Evolutionary conservation across 2,797 vertebrate species (phyloP).

Genomic region (Sciurus carolinensis): DNA sequence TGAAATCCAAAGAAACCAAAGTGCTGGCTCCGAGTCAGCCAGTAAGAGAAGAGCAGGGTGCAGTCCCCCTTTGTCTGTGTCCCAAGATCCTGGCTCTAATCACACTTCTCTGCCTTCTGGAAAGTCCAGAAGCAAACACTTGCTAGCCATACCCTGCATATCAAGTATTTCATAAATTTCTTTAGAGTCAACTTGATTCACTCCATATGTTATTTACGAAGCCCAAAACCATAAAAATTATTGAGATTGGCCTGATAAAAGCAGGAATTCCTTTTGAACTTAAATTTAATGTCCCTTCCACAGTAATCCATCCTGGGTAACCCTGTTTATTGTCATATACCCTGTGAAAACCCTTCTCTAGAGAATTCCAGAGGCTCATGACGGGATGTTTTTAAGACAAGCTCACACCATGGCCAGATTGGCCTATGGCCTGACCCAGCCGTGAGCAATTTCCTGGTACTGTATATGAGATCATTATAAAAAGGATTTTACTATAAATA

Average conservation of each 20-base stretch:
- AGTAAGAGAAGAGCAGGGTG: neutral
- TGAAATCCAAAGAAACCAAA: neutral
- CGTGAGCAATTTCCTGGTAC: slow-evolving; percentile 74
- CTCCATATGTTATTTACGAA: slow-evolving; percentile 61
- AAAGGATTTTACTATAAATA: slow-evolving; percentile 82
- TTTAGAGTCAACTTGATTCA: slow-evolving; percentile 43
- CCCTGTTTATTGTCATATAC: slow-evolving; percentile 27
- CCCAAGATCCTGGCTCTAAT: neutral
- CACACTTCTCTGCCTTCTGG: neutral
- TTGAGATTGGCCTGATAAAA: slow-evolving; percentile 62
- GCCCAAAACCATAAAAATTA: slow-evolving; percentile 46
- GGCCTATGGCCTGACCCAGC: slow-evolving; percentile 77
- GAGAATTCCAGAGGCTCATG: slow-evolving; percentile 54
- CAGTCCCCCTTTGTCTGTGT: neutral
- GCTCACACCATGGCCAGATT: slow-evolving; percentile 19
- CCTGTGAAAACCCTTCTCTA: slow-evolving; percentile 59
- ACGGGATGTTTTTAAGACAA: slow-evolving; percentile 57
- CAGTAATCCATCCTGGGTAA: neutral
- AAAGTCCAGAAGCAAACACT: slow-evolving; percentile 31
- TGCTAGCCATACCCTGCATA: neutral
- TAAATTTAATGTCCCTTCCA: slow-evolving; percentile 50
- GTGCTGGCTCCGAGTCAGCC: neutral
- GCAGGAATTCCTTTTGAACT: slow-evolving; percentile 66
- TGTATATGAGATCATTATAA: slow-evolving; percentile 76
- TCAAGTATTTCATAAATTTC: slow-evolving; percentile 66